Conservation (phyloP, 2,797 vertebrate species). For the Carapus acus region DNA sequence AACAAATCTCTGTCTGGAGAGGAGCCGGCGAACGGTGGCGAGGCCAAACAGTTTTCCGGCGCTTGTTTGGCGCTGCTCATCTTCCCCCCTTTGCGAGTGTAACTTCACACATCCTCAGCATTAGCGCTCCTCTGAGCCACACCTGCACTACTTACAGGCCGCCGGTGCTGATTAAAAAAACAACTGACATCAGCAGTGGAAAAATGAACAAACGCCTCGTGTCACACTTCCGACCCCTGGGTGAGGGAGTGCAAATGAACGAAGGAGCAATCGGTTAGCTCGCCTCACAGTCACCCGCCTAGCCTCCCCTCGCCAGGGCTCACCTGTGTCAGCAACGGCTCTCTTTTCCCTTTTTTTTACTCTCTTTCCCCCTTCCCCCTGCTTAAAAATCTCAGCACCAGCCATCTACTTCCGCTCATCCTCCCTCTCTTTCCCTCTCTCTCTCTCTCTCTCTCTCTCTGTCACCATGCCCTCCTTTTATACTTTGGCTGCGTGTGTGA, state of each 20-base stretch:
- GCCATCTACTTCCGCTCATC: constrained; percentile 22
- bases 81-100: constrained; percentile 36
- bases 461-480: constrained; percentile 9
- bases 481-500: constrained; percentile 35
- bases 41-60: constrained; percentile 37
- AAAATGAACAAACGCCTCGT: constrained; percentile 66
- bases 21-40: constrained; percentile 10
- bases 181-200: constrained; percentile 69
- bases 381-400: constrained; percentile 52
- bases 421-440: constrained; percentile 15
- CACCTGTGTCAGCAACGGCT: constrained; percentile 54
- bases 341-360: constrained; percentile 1
- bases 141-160: constrained; percentile 66
- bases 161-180: constrained; percentile 65
- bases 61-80: constrained; percentile 36
- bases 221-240: constrained; percentile 66
- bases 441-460: too few relatives aligned
- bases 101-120: constrained; percentile 64
- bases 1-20: not conserved
- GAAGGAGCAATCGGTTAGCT: constrained; percentile 59
- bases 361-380: too few relatives aligned
- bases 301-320: constrained; percentile 43
- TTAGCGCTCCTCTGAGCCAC: constrained; percentile 60
- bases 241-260: constrained; percentile 75
- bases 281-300: constrained; percentile 48